Conservation (phyloP, 35 echinoderm and acorn worm species). For the Hemicentrotus pulcherrimus region DNA sequence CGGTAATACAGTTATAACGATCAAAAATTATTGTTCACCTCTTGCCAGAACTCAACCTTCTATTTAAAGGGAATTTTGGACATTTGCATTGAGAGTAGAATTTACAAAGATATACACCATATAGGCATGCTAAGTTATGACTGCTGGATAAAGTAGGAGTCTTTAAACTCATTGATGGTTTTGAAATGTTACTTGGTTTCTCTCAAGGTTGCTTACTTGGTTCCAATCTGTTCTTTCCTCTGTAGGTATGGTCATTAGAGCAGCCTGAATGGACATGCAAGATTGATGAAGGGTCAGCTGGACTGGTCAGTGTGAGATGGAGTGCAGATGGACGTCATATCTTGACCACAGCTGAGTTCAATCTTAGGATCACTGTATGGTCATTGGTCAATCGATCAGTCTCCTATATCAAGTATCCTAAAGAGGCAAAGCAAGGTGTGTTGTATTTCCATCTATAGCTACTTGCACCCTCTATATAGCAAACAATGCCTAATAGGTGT, state of each 20-base stretch:
- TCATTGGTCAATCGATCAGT: constrained; percentile 95
- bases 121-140: too few species aligned
- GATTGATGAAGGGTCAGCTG: constrained; percentile 97
- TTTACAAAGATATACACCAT: too few species aligned
- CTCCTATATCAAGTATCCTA: constrained; percentile 99
- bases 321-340: constrained; percentile 96
- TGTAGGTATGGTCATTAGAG: constrained; percentile 95
- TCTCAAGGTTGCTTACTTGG: neutral
- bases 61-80: too few species aligned
- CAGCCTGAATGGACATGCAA: constrained; percentile 99
- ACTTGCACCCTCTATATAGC: too few species aligned
- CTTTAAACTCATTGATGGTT: too few species aligned
- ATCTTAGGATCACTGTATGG: constrained; percentile 97
- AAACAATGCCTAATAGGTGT: too few species aligned
- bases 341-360: constrained; percentile 94
- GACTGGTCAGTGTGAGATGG: constrained; percentile 87
- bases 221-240: neutral
- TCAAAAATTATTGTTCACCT: too few species aligned
- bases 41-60: too few species aligned
- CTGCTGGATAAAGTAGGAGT: too few species aligned
- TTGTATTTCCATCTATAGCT: neutral
- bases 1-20: too few species aligned
- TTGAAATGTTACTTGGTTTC: neutral
- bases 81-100: too few species aligned
- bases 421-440: constrained; percentile 94